Evolutionary conservation across 2,797 vertebrate species (phyloP).

Genomic region (Rachycentron canadum): DNA sequence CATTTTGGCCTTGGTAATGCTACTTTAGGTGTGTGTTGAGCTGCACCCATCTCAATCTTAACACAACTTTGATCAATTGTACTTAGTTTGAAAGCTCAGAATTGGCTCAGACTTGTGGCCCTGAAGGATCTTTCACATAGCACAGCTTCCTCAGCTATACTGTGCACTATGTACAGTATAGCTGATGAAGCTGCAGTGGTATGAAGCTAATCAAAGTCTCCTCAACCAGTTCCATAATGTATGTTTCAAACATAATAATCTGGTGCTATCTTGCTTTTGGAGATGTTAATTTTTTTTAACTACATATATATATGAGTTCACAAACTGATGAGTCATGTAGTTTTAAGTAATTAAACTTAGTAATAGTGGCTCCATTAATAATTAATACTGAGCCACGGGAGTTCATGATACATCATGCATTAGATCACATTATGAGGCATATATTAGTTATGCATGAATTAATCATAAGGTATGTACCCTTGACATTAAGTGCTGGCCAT

Average conservation of each 20-base stretch:
- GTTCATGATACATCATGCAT: slow-evolving; percentile 48
- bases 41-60: not conserved
- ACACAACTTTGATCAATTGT: not conserved
- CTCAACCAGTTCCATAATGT: not conserved
- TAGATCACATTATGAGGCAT: slow-evolving; percentile 36
- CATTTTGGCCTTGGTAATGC: not conserved
- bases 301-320: slow-evolving; percentile 41
- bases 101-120: not conserved
- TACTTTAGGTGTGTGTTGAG: not conserved
- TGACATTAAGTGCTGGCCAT: slow-evolving; percentile 28
- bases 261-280: not conserved
- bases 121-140: not conserved
- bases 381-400: slow-evolving; percentile 40
- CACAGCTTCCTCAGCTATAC: no score
- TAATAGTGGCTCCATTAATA: slow-evolving; percentile 33
- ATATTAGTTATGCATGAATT: slow-evolving; percentile 46
- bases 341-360: slow-evolving; percentile 45
- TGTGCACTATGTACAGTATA: no score
- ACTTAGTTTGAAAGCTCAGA: not conserved
- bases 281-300: slow-evolving; percentile 7
- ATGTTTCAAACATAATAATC: not conserved
- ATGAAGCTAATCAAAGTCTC: slow-evolving; percentile 9
- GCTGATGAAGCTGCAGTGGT: not conserved
- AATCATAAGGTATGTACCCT: slow-evolving; percentile 33
- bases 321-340: slow-evolving; percentile 40